These are phyloP conservation scores for Drosophila formosana DNA, from an alignment of 2,888 invertebrate genomes.

Conservation along the genomic window DNA sequence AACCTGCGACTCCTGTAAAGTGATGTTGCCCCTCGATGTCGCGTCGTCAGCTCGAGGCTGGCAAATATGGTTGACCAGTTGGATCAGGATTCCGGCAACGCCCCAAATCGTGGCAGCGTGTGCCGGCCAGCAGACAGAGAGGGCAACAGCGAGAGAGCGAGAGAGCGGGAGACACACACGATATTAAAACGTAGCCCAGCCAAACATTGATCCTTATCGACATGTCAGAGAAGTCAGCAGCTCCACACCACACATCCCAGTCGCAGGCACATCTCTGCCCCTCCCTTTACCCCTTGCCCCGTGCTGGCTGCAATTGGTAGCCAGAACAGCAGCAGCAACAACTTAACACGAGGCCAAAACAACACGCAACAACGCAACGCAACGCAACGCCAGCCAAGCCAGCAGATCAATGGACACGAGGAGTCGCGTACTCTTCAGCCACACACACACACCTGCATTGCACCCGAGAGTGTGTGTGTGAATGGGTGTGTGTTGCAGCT, in stretches of 20 bases:
- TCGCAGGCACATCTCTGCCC: neutral
- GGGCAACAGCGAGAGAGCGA: neutral
- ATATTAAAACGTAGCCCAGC: conserved; percentile 74
- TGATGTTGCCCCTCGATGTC: neutral
- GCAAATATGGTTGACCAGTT: conserved; percentile 20
- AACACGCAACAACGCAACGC: conserved; percentile 49
- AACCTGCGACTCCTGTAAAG: conserved; percentile 16
- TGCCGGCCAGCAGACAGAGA: conserved; percentile 38
- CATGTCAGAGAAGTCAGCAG: conserved; percentile 57
- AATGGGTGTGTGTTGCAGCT: neutral
- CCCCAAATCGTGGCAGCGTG: conserved; percentile 68
- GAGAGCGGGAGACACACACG: conserved; percentile 20
- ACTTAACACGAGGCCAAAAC: conserved; percentile 66
- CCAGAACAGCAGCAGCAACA: conserved; percentile 68
- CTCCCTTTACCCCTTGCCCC: conserved; percentile 7
- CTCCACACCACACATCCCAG: conserved; percentile 5
- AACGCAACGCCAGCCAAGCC: conserved; percentile 12
- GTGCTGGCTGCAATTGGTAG: conserved; percentile 63
- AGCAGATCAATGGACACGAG: conserved; percentile 40
- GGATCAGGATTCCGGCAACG: conserved; percentile 50
- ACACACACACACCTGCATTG: conserved; percentile 6
- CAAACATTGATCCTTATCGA: conserved; percentile 83
- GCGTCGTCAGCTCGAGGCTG: conserved; percentile 3
- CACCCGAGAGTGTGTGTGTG: neutral
- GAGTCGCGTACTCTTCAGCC: neutral